Conservation (phyloP, 2,888 invertebrate genomes). For the Catocala sponsa region DNA sequence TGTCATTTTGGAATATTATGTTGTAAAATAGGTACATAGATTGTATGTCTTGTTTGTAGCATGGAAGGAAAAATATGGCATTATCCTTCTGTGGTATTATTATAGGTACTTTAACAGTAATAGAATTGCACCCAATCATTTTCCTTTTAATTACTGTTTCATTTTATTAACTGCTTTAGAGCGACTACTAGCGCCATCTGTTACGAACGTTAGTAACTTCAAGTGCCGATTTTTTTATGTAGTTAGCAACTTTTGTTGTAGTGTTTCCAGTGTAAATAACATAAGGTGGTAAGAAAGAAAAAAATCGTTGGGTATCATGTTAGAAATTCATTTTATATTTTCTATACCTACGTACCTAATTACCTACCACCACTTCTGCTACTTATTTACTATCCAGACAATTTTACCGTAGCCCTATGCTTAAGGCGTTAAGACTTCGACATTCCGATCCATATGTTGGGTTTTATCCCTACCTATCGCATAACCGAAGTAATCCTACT, state of each 20-base stretch:
- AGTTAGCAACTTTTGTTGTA: not conserved
- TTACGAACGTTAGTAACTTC: conserved; percentile 15
- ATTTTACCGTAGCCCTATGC: too few relatives aligned
- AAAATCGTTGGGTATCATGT: too few relatives aligned
- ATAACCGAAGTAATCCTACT: too few relatives aligned
- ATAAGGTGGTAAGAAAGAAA: not conserved
- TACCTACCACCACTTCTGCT: too few relatives aligned
- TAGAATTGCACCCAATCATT: not conserved
- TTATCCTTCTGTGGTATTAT: not conserved
- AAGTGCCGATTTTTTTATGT: not conserved
- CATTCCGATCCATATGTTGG: too few relatives aligned
- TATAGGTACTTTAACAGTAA: not conserved
- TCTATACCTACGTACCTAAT: too few relatives aligned
- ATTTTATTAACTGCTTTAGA: conserved; percentile 16
- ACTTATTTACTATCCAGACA: too few relatives aligned
- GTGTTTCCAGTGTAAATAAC: conserved; percentile 1
- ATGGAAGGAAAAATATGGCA: not conserved
- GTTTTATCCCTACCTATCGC: too few relatives aligned
- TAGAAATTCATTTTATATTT: too few relatives aligned
- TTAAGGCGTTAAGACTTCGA: too few relatives aligned
- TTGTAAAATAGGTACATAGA: too few relatives aligned
- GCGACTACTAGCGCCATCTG: conserved; percentile 59
- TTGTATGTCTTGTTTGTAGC: not conserved
- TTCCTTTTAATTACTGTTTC: not conserved
- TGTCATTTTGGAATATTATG: too few relatives aligned